These are phyloP conservation scores for Zaprionus vittiger DNA, from an alignment of 1,140 invertebrate species.

Conservation along the genomic window DNA sequence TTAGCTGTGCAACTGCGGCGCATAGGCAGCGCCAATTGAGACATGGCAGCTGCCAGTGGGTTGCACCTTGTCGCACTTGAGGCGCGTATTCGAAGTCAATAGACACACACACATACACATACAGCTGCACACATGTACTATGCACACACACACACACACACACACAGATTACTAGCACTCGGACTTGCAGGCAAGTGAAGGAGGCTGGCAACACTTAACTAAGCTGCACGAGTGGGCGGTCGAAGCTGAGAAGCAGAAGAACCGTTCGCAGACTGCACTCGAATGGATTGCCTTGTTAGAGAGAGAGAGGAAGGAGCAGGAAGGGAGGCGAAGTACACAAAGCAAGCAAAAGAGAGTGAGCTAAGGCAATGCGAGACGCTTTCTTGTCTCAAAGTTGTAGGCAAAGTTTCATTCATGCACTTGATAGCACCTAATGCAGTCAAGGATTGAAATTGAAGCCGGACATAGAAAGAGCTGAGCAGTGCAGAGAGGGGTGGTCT, in stretches of 20 bases:
- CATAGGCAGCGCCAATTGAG: conserved; percentile 29
- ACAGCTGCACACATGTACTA: neutral
- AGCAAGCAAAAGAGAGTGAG: neutral
- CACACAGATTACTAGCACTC: conserved; percentile 18
- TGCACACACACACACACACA: neutral
- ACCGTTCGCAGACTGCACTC: conserved; percentile 45
- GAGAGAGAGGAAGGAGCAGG: conserved; percentile 4
- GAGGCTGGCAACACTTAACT: conserved; percentile 32
- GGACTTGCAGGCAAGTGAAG: conserved; percentile 34
- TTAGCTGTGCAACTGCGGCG: conserved; percentile 1
- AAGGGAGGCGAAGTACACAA: neutral
- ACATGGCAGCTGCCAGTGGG: conserved; percentile 2
- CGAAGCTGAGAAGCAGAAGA: conserved; percentile 10
- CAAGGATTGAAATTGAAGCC: conserved; percentile 47
- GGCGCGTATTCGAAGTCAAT: conserved; percentile 48
- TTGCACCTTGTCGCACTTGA: conserved; percentile 36
- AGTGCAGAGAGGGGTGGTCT: neutral
- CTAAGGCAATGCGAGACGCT: neutral
- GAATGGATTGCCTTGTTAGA: conserved; percentile 74
- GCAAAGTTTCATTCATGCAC: conserved; percentile 49
- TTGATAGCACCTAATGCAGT: conserved; percentile 56
- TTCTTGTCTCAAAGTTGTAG: conserved; percentile 41
- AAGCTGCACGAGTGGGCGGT: conserved; percentile 30
- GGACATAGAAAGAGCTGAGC: neutral
- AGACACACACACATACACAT: conserved; percentile 19